Percentiles rank a stretch among this genome's conserved stretches.
These are phyloP conservation scores for Diplosoma virens DNA, from an alignment of 23 tunicate species.

Conservation along the genomic window DNA sequence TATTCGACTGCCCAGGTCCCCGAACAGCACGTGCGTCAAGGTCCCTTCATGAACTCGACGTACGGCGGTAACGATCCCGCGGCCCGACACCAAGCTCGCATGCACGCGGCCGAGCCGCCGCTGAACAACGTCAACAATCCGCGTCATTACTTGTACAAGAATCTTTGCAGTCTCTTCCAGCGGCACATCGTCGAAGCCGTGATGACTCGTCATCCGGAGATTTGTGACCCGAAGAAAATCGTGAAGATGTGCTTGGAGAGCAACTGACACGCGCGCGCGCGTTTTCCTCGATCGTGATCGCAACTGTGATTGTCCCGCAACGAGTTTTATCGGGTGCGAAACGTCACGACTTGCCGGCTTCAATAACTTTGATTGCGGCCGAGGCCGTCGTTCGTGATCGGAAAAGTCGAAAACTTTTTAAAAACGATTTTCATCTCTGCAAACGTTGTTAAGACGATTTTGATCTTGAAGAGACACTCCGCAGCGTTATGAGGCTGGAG, in stretches of 20 bases:
- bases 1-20: slow-evolving; percentile 2
- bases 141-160: slow-evolving; percentile 62
- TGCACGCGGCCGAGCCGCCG: slow-evolving; percentile 1
- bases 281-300: too few species aligned
- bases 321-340: too few species aligned
- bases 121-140: slow-evolving; percentile 60
- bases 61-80: not conserved
- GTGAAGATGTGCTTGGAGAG: slow-evolving; percentile 66
- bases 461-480: too few species aligned
- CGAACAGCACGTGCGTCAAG: not conserved
- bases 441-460: too few species aligned
- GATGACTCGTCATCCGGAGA: slow-evolving; percentile 48
- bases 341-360: too few species aligned
- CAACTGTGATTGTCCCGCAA: too few species aligned
- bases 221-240: slow-evolving; percentile 51
- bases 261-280: too few species aligned
- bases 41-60: not conserved
- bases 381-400: too few species aligned
- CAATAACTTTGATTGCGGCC: too few species aligned
- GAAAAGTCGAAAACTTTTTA: too few species aligned
- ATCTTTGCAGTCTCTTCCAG: slow-evolving; percentile 81
- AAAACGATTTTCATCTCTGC: too few species aligned
- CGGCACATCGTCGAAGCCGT: slow-evolving; percentile 59
- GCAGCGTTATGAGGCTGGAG: too few species aligned
- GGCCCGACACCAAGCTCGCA: slow-evolving; percentile 17